These are phyloP conservation scores for Neelides sp. DNA, from an alignment of 1,140 invertebrate species.

Conservation along the genomic window DNA sequence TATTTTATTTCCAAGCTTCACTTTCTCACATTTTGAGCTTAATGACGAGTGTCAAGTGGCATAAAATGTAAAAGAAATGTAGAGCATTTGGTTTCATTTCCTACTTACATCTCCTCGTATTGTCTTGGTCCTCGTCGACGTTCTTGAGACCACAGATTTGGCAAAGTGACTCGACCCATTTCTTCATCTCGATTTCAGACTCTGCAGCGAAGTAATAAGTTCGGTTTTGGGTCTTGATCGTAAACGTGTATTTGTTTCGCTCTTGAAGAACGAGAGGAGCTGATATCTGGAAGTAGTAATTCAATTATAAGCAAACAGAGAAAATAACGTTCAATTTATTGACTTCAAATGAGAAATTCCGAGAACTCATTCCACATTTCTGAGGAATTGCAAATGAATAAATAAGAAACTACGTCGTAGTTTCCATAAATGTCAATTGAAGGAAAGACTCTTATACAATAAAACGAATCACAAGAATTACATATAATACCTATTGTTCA, in stretches of 20 bases:
- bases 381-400: too few species aligned
- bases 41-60: too few species aligned
- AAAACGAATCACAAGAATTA: too few species aligned
- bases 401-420: background rate
- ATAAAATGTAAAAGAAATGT: too few species aligned
- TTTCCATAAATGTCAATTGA: too few species aligned
- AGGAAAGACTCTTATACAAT: too few species aligned
- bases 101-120: too few species aligned
- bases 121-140: slow-evolving; percentile 18
- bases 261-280: slow-evolving; percentile 42
- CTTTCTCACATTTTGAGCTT: too few species aligned
- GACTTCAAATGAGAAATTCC: background rate
- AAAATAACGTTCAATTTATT: background rate
- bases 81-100: too few species aligned
- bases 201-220: slow-evolving; percentile 85
- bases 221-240: slow-evolving; percentile 72
- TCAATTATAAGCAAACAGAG: slow-evolving; percentile 7
- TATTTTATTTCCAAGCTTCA: too few species aligned
- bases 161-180: slow-evolving; percentile 88
- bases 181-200: slow-evolving; percentile 78
- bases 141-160: slow-evolving; percentile 37
- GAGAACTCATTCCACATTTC: too few species aligned
- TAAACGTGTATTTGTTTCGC: slow-evolving; percentile 74
- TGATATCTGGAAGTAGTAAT: slow-evolving; percentile 19
- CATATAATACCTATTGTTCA: too few species aligned